Conservation (phyloP, 1,140 invertebrate species). For the Tenebrio molitor region DNA sequence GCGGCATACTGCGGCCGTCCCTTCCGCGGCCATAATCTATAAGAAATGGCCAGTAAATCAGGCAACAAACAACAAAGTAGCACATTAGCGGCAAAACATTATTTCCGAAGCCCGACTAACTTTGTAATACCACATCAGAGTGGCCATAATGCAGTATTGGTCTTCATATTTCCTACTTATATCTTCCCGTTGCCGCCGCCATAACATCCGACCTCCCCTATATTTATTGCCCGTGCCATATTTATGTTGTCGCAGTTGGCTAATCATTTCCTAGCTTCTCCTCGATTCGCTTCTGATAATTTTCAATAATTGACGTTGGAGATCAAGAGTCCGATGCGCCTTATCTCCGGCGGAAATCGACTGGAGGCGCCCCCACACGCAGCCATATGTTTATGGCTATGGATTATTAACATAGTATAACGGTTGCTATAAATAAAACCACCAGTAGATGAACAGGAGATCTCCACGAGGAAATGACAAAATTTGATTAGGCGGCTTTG, state of each 20-base stretch:
- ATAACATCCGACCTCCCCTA: conserved; percentile 26
- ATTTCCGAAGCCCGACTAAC: conserved; percentile 46
- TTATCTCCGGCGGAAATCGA: conserved; percentile 33
- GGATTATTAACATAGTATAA: conserved; percentile 38
- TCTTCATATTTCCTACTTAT: conserved; percentile 52
- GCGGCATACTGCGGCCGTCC: neutral
- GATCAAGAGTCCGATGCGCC: conserved; percentile 16
- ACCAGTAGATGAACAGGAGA: conserved; percentile 3
- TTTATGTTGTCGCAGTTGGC: conserved; percentile 46
- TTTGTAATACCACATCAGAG: conserved; percentile 45
- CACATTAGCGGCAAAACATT: conserved; percentile 49
- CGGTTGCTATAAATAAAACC: conserved; percentile 28
- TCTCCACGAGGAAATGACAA: neutral
- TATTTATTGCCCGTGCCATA: conserved; percentile 47
- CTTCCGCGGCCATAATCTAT: conserved; percentile 12
- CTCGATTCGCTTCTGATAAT: conserved; percentile 16
- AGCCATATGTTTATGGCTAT: conserved; percentile 27
- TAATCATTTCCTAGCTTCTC: neutral
- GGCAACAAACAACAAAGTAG: conserved; percentile 45
- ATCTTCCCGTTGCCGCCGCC: conserved; percentile 29
- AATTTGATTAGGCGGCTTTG: too few relatives aligned
- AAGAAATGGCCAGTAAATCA: conserved; percentile 47
- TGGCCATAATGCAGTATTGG: conserved; percentile 50
- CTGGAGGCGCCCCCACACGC: conserved; percentile 20
- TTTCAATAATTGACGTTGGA: conserved; percentile 31